These are phyloP conservation scores for Berghia stephanieae DNA, from an alignment of 1,140 invertebrate species.

Conservation along the genomic window DNA sequence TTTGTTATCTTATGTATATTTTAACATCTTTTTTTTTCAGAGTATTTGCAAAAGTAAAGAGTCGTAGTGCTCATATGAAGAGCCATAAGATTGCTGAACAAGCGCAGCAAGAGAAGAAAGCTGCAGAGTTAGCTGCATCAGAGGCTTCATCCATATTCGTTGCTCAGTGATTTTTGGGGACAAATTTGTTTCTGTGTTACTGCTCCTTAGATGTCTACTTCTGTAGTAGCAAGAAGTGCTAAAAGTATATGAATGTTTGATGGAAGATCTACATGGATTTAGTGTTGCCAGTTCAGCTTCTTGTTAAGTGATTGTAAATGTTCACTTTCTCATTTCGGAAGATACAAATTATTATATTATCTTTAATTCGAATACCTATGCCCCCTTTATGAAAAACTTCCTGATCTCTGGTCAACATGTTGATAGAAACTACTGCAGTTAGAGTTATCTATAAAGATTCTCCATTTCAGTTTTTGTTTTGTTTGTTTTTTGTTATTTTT, in stretches of 20 bases:
- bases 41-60: slow-evolving; percentile 97
- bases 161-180: background rate
- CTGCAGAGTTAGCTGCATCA: slow-evolving; percentile 36
- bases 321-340: background rate
- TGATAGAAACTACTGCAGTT: background rate
- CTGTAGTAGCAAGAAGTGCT: background rate
- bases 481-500: background rate
- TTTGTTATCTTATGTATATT: slow-evolving; percentile 31
- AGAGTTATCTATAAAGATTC: background rate
- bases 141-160: background rate
- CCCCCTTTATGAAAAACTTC: background rate
- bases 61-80: slow-evolving; percentile 98
- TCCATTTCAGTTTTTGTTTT: slow-evolving; percentile 3
- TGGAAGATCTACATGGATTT: background rate
- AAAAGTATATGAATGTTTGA: background rate
- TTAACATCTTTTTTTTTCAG: slow-evolving; percentile 73
- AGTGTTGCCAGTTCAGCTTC: background rate
- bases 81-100: slow-evolving; percentile 74
- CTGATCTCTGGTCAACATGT: background rate
- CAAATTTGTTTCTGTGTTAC: background rate
- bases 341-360: background rate
- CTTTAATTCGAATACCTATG: background rate
- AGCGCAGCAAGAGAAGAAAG: slow-evolving; percentile 47
- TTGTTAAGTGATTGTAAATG: background rate
- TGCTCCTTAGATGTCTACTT: background rate